A percentile compares a stretch with the other conserved stretches of the same genome.
Conservation (phyloP, 2,888 invertebrate genomes). For the Torymus aiolomorphi region DNA sequence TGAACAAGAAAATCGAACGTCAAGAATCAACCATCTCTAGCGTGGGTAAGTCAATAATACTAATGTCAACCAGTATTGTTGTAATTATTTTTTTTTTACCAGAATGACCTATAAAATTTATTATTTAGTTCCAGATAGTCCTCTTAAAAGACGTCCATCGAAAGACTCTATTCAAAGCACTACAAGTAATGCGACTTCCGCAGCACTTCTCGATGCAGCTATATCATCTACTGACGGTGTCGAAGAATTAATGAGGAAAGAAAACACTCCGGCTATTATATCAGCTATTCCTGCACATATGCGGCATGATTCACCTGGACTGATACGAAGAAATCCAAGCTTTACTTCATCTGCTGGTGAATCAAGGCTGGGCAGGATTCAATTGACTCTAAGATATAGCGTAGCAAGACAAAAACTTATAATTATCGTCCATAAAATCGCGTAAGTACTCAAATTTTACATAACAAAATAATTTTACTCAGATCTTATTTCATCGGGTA, state of each 20-base stretch:
- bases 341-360: conserved; percentile 83
- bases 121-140: conserved; percentile 67
- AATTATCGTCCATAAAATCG: conserved; percentile 91
- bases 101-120: not conserved
- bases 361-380: conserved; percentile 86
- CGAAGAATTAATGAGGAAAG: conserved; percentile 70
- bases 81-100: not conserved
- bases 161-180: conserved; percentile 70
- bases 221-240: conserved; percentile 55
- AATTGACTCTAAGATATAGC: conserved; percentile 91
- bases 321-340: conserved; percentile 81
- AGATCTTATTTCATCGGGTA: no score
- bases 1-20: conserved; percentile 69
- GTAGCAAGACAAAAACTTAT: conserved; percentile 88
- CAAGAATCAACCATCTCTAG: conserved; percentile 70
- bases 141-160: conserved; percentile 70
- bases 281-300: conserved; percentile 61
- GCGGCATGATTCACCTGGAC: conserved; percentile 58
- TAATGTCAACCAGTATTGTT: not conserved
- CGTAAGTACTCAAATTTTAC: conserved; percentile 80
- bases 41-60: conserved; percentile 63
- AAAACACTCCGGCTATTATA: conserved; percentile 61
- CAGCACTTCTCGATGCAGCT: conserved; percentile 9
- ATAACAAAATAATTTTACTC: not conserved
- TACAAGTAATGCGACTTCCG: conserved; percentile 62